A percentile compares a stretch with the other conserved stretches of the same genome.
Conservation (phyloP, 2,888 invertebrate species). For the Lymantria dispar region DNA sequence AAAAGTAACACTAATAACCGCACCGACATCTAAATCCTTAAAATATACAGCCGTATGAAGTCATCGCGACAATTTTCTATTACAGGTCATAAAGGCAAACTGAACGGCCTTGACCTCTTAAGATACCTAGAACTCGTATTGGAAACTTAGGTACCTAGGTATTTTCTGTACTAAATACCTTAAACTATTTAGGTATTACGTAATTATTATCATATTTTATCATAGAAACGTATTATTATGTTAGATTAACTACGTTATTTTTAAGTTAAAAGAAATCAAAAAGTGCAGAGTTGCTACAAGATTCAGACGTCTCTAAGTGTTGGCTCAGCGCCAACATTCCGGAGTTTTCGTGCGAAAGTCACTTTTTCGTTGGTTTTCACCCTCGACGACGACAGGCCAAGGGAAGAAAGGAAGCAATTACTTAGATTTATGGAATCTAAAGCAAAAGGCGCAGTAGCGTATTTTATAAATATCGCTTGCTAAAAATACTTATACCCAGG, state of each 20-base stretch:
- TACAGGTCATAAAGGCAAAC: neutral
- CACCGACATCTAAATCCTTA: slow-evolving; percentile 37
- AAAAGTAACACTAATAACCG: slow-evolving; percentile 47
- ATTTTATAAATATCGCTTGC: too few species aligned
- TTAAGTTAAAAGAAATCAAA: slow-evolving; percentile 28
- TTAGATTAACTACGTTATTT: slow-evolving; percentile 15
- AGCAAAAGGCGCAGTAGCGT: slow-evolving; percentile 36
- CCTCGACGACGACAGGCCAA: slow-evolving; percentile 41
- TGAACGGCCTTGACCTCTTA: slow-evolving; percentile 58
- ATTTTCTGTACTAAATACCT: neutral
- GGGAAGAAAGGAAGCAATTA: slow-evolving; percentile 71
- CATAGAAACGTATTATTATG: neutral
- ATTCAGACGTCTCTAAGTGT: slow-evolving; percentile 50
- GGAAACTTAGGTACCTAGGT: neutral
- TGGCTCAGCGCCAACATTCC: slow-evolving; percentile 60
- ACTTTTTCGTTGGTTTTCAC: slow-evolving; percentile 59
- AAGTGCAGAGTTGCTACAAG: slow-evolving; percentile 43
- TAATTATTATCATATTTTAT: neutral
- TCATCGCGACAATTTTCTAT: slow-evolving; percentile 14
- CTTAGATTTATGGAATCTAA: slow-evolving; percentile 70
- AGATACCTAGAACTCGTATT: slow-evolving; percentile 28
- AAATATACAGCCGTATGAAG: slow-evolving; percentile 11
- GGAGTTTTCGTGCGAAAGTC: slow-evolving; percentile 57
- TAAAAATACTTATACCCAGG: too few species aligned
- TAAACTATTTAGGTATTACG: neutral